These are phyloP conservation scores for Tinea pellionella DNA, from an alignment of 2,888 invertebrate species.

Conservation along the genomic window DNA sequence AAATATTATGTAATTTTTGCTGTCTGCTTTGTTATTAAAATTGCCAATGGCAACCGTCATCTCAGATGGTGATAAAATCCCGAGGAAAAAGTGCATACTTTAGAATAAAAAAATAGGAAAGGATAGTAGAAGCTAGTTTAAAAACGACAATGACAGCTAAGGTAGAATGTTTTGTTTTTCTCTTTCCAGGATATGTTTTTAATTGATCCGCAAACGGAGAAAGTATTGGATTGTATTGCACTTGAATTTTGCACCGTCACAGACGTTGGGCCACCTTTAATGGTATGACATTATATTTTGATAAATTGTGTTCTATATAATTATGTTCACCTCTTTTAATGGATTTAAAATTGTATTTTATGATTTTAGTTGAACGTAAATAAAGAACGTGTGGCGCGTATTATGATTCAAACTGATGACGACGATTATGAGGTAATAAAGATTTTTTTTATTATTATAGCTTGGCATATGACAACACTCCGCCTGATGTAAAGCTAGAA, in stretches of 20 bases:
- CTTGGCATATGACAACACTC: too few relatives aligned
- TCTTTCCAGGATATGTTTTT: conserved; percentile 40
- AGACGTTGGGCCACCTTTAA: not conserved
- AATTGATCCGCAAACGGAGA: conserved; percentile 40
- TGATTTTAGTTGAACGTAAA: not conserved
- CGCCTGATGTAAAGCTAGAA: too few relatives aligned
- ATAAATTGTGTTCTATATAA: too few relatives aligned
- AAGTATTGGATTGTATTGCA: conserved; percentile 50
- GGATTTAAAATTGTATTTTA: not conserved
- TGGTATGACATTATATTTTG: not conserved
- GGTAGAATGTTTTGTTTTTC: not conserved
- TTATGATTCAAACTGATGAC: conserved; percentile 24
- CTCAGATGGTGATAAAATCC: too few relatives aligned
- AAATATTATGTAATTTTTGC: too few relatives aligned
- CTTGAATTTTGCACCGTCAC: conserved; percentile 30
- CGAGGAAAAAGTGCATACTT: too few relatives aligned
- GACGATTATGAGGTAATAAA: conserved; percentile 37
- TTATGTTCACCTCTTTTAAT: not conserved
- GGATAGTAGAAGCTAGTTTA: too few relatives aligned
- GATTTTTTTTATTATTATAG: too few relatives aligned
- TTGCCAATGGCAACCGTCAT: too few relatives aligned
- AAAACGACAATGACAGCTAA: too few relatives aligned
- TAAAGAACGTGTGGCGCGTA: not conserved
- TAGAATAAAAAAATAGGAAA: too few relatives aligned
- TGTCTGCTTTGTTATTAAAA: too few relatives aligned